Evolutionary conservation across 2,888 invertebrate species (phyloP).

Genomic region (Hesperia comma): DNA sequence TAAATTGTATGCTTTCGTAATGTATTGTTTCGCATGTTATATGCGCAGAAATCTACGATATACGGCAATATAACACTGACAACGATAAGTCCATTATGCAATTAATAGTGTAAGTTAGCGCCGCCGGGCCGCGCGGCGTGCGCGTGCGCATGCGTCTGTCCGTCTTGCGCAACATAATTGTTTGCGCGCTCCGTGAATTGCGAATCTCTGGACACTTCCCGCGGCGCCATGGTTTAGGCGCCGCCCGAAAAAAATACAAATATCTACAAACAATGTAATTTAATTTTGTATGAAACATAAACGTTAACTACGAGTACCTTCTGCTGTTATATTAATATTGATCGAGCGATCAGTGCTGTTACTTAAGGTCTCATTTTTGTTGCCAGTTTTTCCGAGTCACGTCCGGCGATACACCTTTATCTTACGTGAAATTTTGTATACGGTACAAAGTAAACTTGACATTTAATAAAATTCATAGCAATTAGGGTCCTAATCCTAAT

Average conservation of each 20-base stretch:
- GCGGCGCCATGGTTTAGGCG: constrained; percentile 7
- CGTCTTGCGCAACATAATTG: constrained; percentile 66
- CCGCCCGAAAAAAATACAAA: constrained; percentile 6
- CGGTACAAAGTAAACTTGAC: too few species aligned
- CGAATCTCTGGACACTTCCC: constrained; percentile 36
- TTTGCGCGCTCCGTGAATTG: constrained; percentile 60
- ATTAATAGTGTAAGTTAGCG: constrained; percentile 57
- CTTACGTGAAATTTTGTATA: too few species aligned
- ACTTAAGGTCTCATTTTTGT: too few species aligned
- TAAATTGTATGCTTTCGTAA: not conserved
- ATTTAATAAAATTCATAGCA: too few species aligned
- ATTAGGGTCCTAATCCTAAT: too few species aligned
- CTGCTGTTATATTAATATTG: too few species aligned
- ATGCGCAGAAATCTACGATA: constrained; percentile 1
- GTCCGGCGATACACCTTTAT: too few species aligned
- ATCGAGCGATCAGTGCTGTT: too few species aligned
- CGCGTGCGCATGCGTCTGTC: constrained; percentile 37
- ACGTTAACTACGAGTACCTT: too few species aligned
- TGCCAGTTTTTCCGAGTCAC: too few species aligned
- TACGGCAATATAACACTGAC: constrained; percentile 13
- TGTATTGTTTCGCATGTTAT: not conserved
- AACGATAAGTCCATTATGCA: constrained; percentile 56
- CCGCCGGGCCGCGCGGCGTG: constrained; percentile 36
- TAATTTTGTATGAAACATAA: too few species aligned
- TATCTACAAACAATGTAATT: not conserved